Evolutionary conservation across 1,140 invertebrate genomes (phyloP), one percentile per base, ranked within the genome.

Genomic region (Drosophila orena): DNA sequence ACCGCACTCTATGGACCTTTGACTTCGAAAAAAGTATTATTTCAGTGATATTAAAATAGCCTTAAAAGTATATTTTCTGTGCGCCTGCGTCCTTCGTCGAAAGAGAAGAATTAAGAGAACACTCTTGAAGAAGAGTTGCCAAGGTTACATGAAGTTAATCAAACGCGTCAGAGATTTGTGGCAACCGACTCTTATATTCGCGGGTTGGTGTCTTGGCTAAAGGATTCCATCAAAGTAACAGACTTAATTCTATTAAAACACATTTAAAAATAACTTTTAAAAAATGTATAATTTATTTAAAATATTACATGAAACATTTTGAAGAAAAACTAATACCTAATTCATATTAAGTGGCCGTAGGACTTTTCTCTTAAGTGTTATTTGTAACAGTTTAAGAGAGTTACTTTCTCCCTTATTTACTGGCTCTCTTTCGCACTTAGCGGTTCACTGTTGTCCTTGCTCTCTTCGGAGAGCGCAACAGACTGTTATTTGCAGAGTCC

Each of bases 151-250:
- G 15, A 49, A 69, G 58, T 54, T 70, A 77, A 85, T 79, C 40
- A 85, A 85, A 72, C 62, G 64, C 22, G 12, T 20, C 22, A 46
- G 24, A 70, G 66, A 84, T 84, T 77, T 65, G 65, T 66, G 59
- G 37, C 20, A 17, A 8, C 42, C 2, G n/a, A 34, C 81, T 84
- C 81, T 84, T 84, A 79, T 84, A 84, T 52, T 20, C 2, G 0
- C 2, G 10, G 73, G 69, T 81, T 49, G 11, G 40, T 53, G 64
- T 74, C 43, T 7, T 1, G 8, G 42, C 50, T 81, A 73, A n/a
- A n/a, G 11, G 4, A 40, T 15, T 15, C 4, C 14, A 8, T 8
- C 11, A n/a, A 44, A 20, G 11, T 12, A 37, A 4, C 4, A 3
- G 17, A 38, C 43, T 15, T n/a, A 35, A 37, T 6, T 15, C 20